Base-by-base conservation (phyloP, 2,888 invertebrate genomes). In the Thereva nobilitata region DNA sequence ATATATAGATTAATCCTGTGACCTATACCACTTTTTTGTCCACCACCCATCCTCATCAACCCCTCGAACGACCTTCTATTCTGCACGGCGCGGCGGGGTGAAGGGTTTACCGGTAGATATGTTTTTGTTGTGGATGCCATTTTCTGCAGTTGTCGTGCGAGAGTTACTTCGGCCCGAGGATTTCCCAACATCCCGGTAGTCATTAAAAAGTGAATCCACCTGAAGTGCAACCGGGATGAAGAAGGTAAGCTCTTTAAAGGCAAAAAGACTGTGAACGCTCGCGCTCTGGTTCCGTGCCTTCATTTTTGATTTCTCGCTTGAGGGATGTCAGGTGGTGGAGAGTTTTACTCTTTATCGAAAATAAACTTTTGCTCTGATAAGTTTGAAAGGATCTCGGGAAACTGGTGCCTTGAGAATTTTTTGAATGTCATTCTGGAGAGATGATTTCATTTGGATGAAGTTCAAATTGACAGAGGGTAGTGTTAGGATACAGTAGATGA, bases 131-230 rank as follows among this genome's bases (percentile, higher is more conserved):
- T 9, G 6, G 49, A 10, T 61, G 61, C 50, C 49, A 50, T 61
- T 61, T 50, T 61, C 23, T 23, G 23, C 23, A 23, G 23, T 23
- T 23, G 23, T 23, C 23, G 23, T 23, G 23, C 23, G 61, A 61
- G 50, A 61, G 50, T 50, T 50, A 50, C 50, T 61, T 41, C 41
- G 10, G 53, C 52, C 45, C 53, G 53, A 52, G 35, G 44, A 10
- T 53, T 52, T 44, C 64, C 64, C 64, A 64, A 37, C 45, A 53
- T 64, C 64, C 64, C 64, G 53, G 44, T 53, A 53, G 64, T 64
- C 64, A 53, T 64, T 64, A 64, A 64, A 50, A 64, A 64, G 34
- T 64, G 64, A 64, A 64, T 64, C 53, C 53, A 42, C n/a, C 50
- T 23, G 9, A 50, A 61, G 40, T 23, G 61, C 49, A 50, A 9